These are phyloP conservation scores for Adelognathus sp. DNA, from an alignment of 2,888 invertebrate genomes.

Conservation along the genomic window DNA sequence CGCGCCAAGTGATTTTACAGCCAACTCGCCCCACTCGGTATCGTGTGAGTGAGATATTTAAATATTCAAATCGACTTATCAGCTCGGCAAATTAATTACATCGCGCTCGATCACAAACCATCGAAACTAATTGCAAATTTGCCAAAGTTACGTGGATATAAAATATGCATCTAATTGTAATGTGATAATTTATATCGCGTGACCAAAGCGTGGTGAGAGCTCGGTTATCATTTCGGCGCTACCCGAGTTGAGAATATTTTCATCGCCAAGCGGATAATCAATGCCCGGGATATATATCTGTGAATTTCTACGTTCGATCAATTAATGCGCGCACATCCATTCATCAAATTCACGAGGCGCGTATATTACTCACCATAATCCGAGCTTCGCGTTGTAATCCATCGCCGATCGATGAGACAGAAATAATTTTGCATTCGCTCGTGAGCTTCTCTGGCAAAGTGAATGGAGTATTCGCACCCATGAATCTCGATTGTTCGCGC, in stretches of 20 bases:
- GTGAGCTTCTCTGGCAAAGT: not conserved
- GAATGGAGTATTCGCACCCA: slow-evolving; percentile 4
- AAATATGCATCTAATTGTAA: too few relatives aligned
- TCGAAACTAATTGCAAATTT: too few relatives aligned
- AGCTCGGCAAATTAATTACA: not conserved
- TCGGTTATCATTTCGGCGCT: not conserved
- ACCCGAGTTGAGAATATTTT: too few relatives aligned
- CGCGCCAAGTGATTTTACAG: slow-evolving; percentile 58
- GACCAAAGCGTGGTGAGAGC: not conserved
- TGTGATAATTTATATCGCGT: too few relatives aligned
- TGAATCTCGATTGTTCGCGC: not conserved
- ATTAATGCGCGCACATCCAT: not conserved
- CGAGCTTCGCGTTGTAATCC: not conserved
- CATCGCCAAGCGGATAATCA: not conserved
- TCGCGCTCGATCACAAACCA: too few relatives aligned
- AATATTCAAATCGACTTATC: not conserved
- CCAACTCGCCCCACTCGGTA: slow-evolving; percentile 15
- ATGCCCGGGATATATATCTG: not conserved
- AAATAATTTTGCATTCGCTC: slow-evolving; percentile 17
- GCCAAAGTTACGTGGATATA: too few relatives aligned
- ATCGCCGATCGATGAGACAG: not conserved
- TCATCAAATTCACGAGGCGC: not conserved
- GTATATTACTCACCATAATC: not conserved
- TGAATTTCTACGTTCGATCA: not conserved
- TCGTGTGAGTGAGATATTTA: not conserved